Evolutionary conservation across 2,113 vertebrate species (phyloP), one percentile per base, ranked within the genome.

Genomic region (Nesospiza acunhae): DNA sequence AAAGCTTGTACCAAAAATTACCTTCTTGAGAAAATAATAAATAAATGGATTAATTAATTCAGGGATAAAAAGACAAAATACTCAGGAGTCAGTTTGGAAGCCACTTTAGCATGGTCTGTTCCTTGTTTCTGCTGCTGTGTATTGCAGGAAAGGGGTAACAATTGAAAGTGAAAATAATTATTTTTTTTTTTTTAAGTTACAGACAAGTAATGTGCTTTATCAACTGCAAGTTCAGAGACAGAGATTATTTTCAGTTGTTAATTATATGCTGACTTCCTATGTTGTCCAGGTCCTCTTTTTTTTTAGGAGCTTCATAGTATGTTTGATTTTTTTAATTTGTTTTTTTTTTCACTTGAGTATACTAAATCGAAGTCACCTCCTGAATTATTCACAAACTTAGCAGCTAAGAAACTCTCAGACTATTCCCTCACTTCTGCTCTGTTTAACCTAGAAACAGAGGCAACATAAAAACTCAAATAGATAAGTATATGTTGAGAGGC

Each of bases 391-490:
- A 53, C 21, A 88, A 37, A 76, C 31, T 74, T 75, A 52, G 23
- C 15, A 31, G 52, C 52, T 84, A 22, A 81, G 68, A 84, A 93
- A 86, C 68, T 77, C 46, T 33, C 42, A 82, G 49, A 52, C 31
- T 52, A 28, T 19, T 84, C 56, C 15, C 85, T 87, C 47, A 15
- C 26, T 92, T 94, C 64, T 86, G 19, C 50, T 74, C 68, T 92
- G 70, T 84, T 92, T 86, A 95, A 86, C 79, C 35, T 63, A 33
- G 35, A 53, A 91, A 80, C 66, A 72, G 42, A 60, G 10, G 35
- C 13, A 75, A 47, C 4, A 37, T 21, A 69, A 16, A 86, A 78
- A 10, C 0, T 42, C 53, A 23, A 66, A 50, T 8, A 74, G 39
- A 5, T 42, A 87, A 56, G 13, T 88, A 49, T 80, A 62, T 30